Evolutionary conservation across 2,888 invertebrate species (phyloP).

Genomic region (Idaea biselata): DNA sequence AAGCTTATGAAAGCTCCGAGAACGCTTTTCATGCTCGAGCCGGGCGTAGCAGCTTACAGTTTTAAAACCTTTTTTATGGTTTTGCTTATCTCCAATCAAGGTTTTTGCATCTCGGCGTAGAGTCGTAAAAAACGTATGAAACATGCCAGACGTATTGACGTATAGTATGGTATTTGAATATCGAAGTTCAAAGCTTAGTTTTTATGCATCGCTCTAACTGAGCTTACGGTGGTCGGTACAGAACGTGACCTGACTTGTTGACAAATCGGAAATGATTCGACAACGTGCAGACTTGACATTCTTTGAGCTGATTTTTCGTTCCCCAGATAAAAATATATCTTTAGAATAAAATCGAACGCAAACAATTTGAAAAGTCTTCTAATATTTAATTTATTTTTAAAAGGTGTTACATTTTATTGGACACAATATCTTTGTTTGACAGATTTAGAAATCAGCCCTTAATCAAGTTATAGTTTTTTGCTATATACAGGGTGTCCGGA

Average conservation of each 20-base stretch:
- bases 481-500: too few species aligned
- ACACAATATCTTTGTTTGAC: too few species aligned
- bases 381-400: too few species aligned
- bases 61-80: constrained; percentile 19
- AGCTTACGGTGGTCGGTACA: constrained; percentile 73
- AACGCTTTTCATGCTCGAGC: neutral
- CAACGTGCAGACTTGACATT: constrained; percentile 18
- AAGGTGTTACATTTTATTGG: too few species aligned
- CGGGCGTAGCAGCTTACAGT: constrained; percentile 20
- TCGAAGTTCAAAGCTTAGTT: constrained; percentile 75
- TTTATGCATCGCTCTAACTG: constrained; percentile 77
- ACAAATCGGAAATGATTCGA: constrained; percentile 50
- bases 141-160: constrained; percentile 52
- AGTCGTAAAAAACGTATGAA: constrained; percentile 37
- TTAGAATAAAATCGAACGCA: too few species aligned
- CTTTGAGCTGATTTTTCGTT: neutral
- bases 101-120: constrained; percentile 15
- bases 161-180: constrained; percentile 70
- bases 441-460: too few species aligned
- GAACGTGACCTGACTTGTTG: constrained; percentile 68
- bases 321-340: too few species aligned
- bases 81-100: constrained; percentile 22
- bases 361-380: too few species aligned
- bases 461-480: too few species aligned
- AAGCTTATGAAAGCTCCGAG: constrained; percentile 1